Evolutionary conservation across 2,888 invertebrate species (phyloP), one percentile per base, ranked within the genome.

Genomic region (Cosmia pyralina): DNA sequence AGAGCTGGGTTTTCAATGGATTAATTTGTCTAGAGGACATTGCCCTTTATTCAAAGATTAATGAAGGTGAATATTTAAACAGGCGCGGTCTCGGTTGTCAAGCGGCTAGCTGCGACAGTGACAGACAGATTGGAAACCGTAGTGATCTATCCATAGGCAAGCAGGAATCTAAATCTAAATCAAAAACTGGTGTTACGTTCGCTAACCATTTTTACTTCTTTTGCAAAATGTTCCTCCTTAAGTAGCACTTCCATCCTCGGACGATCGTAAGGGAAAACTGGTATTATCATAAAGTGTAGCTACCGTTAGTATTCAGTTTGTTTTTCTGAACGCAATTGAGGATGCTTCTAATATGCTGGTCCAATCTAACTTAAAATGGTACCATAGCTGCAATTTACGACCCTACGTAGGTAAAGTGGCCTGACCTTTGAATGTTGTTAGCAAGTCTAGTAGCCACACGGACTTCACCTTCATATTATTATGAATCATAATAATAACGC

Each of bases 41-140:
- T 76, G 69, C 53, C 75, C 83, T 82, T 75, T 69, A 75, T 80
- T 75, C 62, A 74, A 79, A 81, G 79, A 81, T 83, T 83, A 83
- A 79, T 83, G 71, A 83, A 81, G 83, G 81, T 83, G 83, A 74
- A 79, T 79, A 74, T 74, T 83, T 79, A 68, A 77, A 50, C 38
- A 77, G 44, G 28, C 53, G 38, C 50, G 4, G 69, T 69, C 68
- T 71, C 48, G 10, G 74, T 75, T 79, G 79, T 66, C 79, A 79
- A 62, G 63, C 48, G 79, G 28, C 46, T 57, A 65, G 67, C 64
- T 68, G 19, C 11, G 46, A 69, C 64, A 65, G 17, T 64, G 60
- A 79, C 34, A 38, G 74, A 50, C 58, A 67, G 46, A 79, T 72
- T 73, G 57, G 17, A 46, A 34, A 13, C 46, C n/a, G 28, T 53